Conservation (phyloP, 2,113 vertebrate genomes). For the Nanger granti region DNA sequence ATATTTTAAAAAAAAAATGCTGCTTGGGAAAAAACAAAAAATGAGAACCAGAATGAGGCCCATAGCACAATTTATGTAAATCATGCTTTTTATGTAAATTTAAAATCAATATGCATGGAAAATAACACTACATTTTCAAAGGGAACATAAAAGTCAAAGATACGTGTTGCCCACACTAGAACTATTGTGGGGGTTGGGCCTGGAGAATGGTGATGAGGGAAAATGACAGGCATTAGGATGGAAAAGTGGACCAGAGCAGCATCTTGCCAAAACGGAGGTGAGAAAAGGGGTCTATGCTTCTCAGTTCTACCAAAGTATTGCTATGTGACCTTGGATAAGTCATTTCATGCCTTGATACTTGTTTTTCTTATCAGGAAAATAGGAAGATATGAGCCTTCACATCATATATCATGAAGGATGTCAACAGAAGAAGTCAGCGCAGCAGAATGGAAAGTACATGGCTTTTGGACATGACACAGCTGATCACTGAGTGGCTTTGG, state of each 20-base stretch:
- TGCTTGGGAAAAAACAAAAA: no score
- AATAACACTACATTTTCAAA: neutral
- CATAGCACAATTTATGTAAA: neutral
- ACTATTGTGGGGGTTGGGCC: neutral
- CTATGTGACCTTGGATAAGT: neutral
- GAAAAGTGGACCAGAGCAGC: neutral
- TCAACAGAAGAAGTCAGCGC: neutral
- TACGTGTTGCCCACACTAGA: neutral
- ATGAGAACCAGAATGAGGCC: neutral
- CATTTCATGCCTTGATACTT: neutral
- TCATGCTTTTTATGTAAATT: neutral
- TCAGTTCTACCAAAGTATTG: neutral
- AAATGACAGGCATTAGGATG: neutral
- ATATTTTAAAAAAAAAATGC: neutral
- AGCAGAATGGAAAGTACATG: neutral
- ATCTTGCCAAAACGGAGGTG: neutral
- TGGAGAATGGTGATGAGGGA: neutral
- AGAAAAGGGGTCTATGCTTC: neutral
- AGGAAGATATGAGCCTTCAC: neutral
- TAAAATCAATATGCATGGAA: neutral
- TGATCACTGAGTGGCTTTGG: neutral
- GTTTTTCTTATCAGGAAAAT: neutral
- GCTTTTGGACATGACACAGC: neutral
- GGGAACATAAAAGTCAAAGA: neutral
- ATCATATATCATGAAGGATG: neutral